These are phyloP conservation scores for Volucella zonaria DNA, from an alignment of 2,888 invertebrate species.

Conservation along the genomic window DNA sequence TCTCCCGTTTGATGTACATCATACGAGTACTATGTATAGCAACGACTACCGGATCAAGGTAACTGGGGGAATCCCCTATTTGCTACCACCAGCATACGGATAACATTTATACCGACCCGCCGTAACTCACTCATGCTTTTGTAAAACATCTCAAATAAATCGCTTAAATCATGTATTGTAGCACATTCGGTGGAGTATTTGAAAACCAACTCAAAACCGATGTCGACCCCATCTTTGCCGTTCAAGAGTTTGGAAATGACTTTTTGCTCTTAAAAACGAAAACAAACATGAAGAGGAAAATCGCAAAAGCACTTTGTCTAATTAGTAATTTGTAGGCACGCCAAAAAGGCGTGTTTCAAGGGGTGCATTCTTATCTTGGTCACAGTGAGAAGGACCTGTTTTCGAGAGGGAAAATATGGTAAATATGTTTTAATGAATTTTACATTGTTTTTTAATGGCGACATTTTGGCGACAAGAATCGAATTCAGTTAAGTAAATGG, in stretches of 20 bases:
- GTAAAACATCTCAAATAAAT: slow-evolving; percentile 37
- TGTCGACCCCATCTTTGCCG: slow-evolving; percentile 17
- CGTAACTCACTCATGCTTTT: neutral
- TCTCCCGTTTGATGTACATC: slow-evolving; percentile 58
- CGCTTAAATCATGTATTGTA: slow-evolving; percentile 36
- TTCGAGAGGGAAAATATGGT: slow-evolving; percentile 1
- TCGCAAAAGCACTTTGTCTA: slow-evolving; percentile 55
- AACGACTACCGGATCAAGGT: slow-evolving; percentile 30
- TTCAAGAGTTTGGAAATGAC: slow-evolving; percentile 50
- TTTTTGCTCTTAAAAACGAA: slow-evolving; percentile 41
- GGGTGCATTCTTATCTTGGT: slow-evolving; percentile 9
- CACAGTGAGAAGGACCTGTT: slow-evolving; percentile 7
- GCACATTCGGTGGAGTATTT: slow-evolving; percentile 13
- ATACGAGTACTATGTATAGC: neutral
- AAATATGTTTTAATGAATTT: slow-evolving; percentile 36
- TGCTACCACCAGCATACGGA: neutral
- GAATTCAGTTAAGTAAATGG: neutral
- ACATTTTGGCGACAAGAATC: neutral
- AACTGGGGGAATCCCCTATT: slow-evolving; percentile 36
- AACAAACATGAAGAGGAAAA: slow-evolving; percentile 16
- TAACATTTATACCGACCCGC: neutral
- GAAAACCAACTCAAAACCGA: slow-evolving; percentile 1
- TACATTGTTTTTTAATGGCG: slow-evolving; percentile 22
- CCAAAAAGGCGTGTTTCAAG: slow-evolving; percentile 57
- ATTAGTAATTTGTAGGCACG: slow-evolving; percentile 65